Conservation (phyloP, 2,113 vertebrate species). For the Sula dactylatra region DNA sequence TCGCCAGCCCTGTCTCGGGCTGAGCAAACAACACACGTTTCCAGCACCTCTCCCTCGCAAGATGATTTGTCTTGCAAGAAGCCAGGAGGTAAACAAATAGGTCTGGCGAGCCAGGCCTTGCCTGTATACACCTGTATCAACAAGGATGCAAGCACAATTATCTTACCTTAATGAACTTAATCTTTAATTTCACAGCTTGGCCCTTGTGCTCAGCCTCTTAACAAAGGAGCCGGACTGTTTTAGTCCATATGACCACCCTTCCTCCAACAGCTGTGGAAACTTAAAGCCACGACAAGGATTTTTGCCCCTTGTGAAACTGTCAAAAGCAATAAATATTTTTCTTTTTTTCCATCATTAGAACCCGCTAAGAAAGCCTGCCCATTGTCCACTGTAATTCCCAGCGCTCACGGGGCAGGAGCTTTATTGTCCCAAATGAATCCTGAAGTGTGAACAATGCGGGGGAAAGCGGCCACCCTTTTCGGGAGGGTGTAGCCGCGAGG, state of each 20-base stretch:
- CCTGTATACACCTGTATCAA: conserved; percentile 76
- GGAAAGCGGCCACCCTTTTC: conserved; percentile 75
- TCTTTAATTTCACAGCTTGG: conserved; percentile 84
- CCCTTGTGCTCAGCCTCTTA: conserved; percentile 74
- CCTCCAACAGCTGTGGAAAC: conserved; percentile 81
- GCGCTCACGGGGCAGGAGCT: conserved; percentile 79
- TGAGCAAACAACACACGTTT: conserved; percentile 31
- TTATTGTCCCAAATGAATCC: conserved; percentile 86
- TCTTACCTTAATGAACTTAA: conserved; percentile 85
- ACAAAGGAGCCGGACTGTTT: conserved; percentile 79
- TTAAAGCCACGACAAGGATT: conserved; percentile 80
- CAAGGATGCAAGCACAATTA: conserved; percentile 74
- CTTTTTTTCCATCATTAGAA: conserved; percentile 89
- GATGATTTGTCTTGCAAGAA: conserved; percentile 2
- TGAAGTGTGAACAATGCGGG: conserved; percentile 86
- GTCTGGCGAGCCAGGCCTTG: conserved; percentile 7
- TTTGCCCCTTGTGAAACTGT: conserved; percentile 86
- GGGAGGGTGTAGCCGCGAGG: conserved; percentile 81
- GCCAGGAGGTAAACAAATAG: conserved; percentile 42
- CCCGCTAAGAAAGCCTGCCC: conserved; percentile 81
- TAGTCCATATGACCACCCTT: conserved; percentile 74
- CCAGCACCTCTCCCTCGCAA: background rate
- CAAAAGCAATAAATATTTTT: conserved; percentile 92
- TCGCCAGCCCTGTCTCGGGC: background rate
- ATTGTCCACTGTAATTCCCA: conserved; percentile 90